phyloP scores from a whole-genome alignment of 2,888 invertebrate genomes.

The Arge pagana region DNA sequence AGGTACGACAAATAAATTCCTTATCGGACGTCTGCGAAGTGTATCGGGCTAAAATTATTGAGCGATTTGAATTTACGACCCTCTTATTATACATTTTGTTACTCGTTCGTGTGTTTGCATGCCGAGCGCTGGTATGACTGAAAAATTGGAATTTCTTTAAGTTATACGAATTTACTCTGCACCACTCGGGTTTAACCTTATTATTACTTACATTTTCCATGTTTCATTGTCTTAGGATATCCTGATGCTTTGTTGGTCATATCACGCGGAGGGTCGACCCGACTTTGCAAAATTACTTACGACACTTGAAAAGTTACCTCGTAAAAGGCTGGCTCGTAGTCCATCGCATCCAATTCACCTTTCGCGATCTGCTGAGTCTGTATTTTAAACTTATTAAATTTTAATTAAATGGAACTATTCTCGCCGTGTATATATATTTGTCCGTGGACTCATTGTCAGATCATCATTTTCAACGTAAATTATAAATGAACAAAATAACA shows the following conservation, averaged over 20 bases:
- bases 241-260: constrained; percentile 96
- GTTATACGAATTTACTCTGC: background rate
- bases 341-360: constrained; percentile 98
- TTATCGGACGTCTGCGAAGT: no score
- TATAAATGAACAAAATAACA: no score
- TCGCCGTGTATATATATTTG: constrained; percentile 51
- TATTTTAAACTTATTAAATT: constrained; percentile 68
- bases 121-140: no score
- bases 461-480: constrained; percentile 50
- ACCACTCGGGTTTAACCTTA: constrained; percentile 4
- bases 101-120: no score
- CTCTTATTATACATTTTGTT: no score
- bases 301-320: constrained; percentile 89
- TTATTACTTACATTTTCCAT: constrained; percentile 2
- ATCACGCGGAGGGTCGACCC: constrained; percentile 81
- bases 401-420: constrained; percentile 37
- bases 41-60: no score
- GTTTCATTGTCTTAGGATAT: constrained; percentile 81
- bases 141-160: background rate
- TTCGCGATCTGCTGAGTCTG: constrained; percentile 94
- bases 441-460: constrained; percentile 43
- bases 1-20: constrained; percentile 65
- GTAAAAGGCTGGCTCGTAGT: constrained; percentile 92
- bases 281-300: constrained; percentile 87
- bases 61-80: no score